These are phyloP conservation scores for Parambassis ranga DNA, from an alignment of 2,797 vertebrate genomes.

Conservation along the genomic window DNA sequence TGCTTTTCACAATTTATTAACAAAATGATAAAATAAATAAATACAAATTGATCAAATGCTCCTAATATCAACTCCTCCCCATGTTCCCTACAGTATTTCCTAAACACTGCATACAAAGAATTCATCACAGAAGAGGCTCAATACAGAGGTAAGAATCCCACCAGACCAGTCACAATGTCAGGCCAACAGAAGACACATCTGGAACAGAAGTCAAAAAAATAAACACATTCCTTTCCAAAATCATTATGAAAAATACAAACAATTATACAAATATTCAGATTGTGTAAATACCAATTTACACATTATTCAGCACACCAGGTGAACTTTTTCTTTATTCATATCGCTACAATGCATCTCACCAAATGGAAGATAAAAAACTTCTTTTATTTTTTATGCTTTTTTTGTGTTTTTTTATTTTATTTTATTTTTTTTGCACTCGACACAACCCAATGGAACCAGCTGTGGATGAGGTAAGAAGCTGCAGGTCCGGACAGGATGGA, in stretches of 20 bases:
- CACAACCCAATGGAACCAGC: slow-evolving; percentile 75
- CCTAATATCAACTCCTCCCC: slow-evolving; percentile 89
- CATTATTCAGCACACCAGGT: slow-evolving; percentile 83
- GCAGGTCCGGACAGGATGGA: slow-evolving; percentile 65
- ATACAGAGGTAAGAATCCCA: slow-evolving; percentile 92
- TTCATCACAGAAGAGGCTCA: slow-evolving; percentile 93
- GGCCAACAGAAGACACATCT: slow-evolving; percentile 84
- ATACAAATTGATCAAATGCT: slow-evolving; percentile 99
- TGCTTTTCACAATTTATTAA: slow-evolving; percentile 97
- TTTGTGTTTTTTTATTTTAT: slow-evolving; percentile 8
- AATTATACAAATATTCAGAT: slow-evolving; percentile 88
- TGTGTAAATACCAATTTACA: slow-evolving; percentile 88
- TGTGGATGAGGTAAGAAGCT: slow-evolving; percentile 81
- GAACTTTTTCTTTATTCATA: slow-evolving; percentile 78
- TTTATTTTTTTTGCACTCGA: slow-evolving; percentile 74
- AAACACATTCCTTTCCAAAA: slow-evolving; percentile 87
- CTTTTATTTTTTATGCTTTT: slow-evolving; percentile 27
- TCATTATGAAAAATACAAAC: slow-evolving; percentile 89
- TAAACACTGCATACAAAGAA: slow-evolving; percentile 99
- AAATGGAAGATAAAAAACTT: slow-evolving; percentile 81
- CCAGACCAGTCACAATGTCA: slow-evolving; percentile 89
- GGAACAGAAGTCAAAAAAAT: slow-evolving; percentile 88
- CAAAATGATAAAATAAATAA: slow-evolving; percentile 99
- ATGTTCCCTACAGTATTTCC: slow-evolving; percentile 92
- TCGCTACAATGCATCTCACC: slow-evolving; percentile 85